Percentiles rank a stretch among this genome's conserved stretches.
phyloP scores from a whole-genome alignment of 2,888 invertebrate genomes.

The Homarus gammarus region DNA sequence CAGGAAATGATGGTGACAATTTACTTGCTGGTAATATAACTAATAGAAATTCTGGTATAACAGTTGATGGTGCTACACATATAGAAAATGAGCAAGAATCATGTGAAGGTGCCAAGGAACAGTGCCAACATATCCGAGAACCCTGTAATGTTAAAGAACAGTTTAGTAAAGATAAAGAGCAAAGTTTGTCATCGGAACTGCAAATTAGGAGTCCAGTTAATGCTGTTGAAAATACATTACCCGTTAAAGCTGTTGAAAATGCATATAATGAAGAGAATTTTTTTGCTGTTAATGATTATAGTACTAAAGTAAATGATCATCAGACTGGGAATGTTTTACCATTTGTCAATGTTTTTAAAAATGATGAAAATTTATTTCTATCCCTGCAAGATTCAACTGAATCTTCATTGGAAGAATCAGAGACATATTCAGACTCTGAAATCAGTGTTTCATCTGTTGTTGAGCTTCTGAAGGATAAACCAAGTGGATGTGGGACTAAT shows the following conservation, averaged over 20 bases:
- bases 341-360: not conserved
- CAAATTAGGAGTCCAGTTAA: not conserved
- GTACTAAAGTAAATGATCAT: not conserved
- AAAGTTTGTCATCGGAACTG: not conserved
- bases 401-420: conserved; percentile 3
- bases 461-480: conserved; percentile 27
- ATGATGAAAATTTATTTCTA: not conserved
- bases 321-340: not conserved
- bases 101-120: not conserved
- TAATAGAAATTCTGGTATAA: not conserved
- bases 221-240: too few species aligned
- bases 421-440: conserved; percentile 26
- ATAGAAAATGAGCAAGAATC: not conserved
- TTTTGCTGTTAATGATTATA: not conserved
- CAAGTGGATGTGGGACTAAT: not conserved
- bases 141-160: not conserved
- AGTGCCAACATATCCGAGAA: not conserved
- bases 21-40: not conserved
- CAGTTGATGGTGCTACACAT: not conserved
- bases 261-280: not conserved
- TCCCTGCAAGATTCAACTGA: not conserved
- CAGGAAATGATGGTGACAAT: not conserved
- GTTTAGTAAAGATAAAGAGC: not conserved
- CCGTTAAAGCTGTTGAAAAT: not conserved
- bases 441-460: conserved; percentile 35